Conservation (phyloP, 2,113 vertebrate genomes). For the Progne subis region DNA sequence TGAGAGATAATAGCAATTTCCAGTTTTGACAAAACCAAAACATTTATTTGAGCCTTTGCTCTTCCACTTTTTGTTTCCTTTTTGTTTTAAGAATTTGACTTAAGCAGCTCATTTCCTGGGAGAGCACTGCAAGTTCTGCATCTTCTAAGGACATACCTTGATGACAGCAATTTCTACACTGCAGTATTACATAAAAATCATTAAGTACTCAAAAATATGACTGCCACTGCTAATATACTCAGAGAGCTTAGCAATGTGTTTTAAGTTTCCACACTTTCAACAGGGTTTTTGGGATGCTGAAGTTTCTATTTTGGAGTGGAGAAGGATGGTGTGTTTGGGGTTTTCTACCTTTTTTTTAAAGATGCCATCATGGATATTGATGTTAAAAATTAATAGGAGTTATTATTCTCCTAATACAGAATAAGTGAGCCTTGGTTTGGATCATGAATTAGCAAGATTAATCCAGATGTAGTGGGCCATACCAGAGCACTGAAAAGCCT, state of each 20-base stretch:
- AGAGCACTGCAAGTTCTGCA: too few relatives aligned
- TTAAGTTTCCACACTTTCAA: not conserved
- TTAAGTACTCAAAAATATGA: not conserved
- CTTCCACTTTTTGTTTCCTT: too few relatives aligned
- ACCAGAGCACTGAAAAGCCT: not conserved
- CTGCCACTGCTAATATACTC: not conserved
- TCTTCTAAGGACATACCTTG: too few relatives aligned
- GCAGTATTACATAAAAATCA: not conserved
- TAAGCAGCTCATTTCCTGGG: too few relatives aligned
- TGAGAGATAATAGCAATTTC: too few relatives aligned
- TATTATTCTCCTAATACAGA: not conserved
- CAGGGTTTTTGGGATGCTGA: not conserved
- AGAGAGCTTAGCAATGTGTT: not conserved
- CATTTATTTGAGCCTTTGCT: too few relatives aligned
- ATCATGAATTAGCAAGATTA: not conserved
- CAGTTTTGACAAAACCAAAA: too few relatives aligned
- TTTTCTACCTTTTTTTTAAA: not conserved
- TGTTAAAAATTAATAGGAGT: not conserved
- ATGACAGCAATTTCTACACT: too few relatives aligned
- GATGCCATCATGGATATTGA: not conserved
- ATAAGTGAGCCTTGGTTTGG: not conserved
- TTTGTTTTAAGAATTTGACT: too few relatives aligned
- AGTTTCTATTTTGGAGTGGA: not conserved
- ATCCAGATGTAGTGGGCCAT: not conserved
- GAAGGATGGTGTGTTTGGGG: too few relatives aligned